Percentiles rank a stretch among this genome's conserved stretches.
Evolutionary conservation across 2,113 vertebrate genomes (phyloP).

Genomic region (Centropus bengalensis): DNA sequence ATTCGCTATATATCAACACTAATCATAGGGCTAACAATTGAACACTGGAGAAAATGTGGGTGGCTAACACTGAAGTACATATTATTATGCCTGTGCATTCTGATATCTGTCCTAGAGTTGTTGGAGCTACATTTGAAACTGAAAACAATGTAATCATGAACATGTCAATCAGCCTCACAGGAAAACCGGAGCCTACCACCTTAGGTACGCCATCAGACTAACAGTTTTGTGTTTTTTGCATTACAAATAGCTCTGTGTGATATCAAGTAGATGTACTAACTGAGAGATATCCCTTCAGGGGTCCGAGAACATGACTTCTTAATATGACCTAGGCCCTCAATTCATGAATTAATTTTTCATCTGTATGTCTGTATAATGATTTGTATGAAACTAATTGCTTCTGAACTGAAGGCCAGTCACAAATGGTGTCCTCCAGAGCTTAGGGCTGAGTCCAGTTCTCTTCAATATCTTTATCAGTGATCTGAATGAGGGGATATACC

Average conservation of each 20-base stretch:
- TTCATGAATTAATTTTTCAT: background rate
- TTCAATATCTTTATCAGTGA: too few species aligned
- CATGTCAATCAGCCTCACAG: background rate
- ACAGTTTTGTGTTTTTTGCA: background rate
- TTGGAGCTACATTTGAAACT: background rate
- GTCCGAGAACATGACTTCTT: background rate
- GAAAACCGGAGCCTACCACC: background rate
- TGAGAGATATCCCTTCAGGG: background rate
- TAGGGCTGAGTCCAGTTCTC: too few species aligned
- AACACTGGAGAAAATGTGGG: background rate
- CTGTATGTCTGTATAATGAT: background rate
- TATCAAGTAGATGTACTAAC: background rate
- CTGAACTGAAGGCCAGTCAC: too few species aligned
- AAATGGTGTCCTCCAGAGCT: too few species aligned
- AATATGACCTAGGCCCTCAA: background rate
- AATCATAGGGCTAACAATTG: background rate
- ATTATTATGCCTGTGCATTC: background rate
- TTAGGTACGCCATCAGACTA: background rate
- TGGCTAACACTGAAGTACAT: background rate
- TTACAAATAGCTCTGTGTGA: background rate
- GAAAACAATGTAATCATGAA: background rate
- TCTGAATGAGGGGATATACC: too few species aligned
- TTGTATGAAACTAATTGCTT: background rate
- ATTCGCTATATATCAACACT: background rate
- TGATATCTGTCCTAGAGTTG: too few species aligned